Base-by-base conservation (phyloP, 53 echinoderm and acorn worm species). In the Mesocentrotus franciscanus region DNA sequence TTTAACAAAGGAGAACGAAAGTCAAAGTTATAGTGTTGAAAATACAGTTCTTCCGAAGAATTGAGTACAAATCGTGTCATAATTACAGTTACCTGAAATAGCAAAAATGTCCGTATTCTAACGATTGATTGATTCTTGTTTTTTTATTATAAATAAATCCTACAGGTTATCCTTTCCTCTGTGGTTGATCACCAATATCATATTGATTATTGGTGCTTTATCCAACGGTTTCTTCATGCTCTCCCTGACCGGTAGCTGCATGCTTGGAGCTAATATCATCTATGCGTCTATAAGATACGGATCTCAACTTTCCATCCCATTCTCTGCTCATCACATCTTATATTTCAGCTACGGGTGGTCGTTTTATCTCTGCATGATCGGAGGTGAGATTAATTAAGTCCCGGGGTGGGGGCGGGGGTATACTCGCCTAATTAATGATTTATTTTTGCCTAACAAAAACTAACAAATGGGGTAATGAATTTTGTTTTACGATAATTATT, bases 361-460 rank as follows among this genome's bases (percentile, higher is more conserved):
- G 24, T 98, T 98, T 92, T 96, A 95, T 81, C 89, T 98, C 74
- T 97, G 96, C 89, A 13, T 98, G 90, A 94, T 96, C 49, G 97
- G 92, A 97, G 97, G 98, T 98, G 94, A 83, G 95, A n/a, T n/a
- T 34, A 29, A 49, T 6, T 49, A 49, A 49, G 39, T 3, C 3
- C 39, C 17, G 71, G 71, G 5, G 71, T 1, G 5, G 71, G 71
- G 71, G 71, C 1, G 71, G 71, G 24, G 71, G 71, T 17, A 70
- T 26, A 24, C 30, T n/a, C 30, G 32, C n/a, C n/a, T n/a, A n/a
- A n/a, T n/a, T n/a, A n/a, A n/a, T n/a, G 26, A 83, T 30, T 27
- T 83, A 83, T 16, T 83, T 83, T 83, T 5, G 32, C 24, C 6
- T 83, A 34, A 71, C 11, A 24, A 71, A 24, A 8, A 4, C 3